Conservation (phyloP, 2,888 invertebrate genomes). For the Acholoe squamosa region DNA sequence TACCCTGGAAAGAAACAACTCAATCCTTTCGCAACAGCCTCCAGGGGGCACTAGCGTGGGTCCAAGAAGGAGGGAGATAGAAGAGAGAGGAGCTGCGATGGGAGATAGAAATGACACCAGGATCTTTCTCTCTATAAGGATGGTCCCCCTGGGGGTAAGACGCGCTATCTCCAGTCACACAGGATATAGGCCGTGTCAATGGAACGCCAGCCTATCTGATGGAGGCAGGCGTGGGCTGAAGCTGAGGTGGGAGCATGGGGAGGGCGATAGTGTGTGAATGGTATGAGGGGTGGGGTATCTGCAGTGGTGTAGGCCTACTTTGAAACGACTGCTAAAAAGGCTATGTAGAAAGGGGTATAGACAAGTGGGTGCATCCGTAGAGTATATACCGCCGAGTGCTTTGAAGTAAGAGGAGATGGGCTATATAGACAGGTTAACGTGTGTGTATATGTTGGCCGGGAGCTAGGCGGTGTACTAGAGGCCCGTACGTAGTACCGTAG, state of each 20-base stretch:
- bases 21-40: too few relatives aligned
- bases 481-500: neutral
- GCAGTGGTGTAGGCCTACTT: neutral
- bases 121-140: constrained; percentile 44
- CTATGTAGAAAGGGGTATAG: neutral
- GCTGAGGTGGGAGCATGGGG: neutral
- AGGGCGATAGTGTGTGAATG: neutral
- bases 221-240: neutral
- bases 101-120: constrained; percentile 32
- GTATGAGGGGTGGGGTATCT: neutral
- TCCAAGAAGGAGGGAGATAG: neutral
- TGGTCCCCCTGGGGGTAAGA: neutral
- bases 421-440: neutral
- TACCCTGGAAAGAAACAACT: too few relatives aligned
- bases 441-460: neutral
- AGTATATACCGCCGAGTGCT: neutral
- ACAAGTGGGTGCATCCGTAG: neutral
- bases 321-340: neutral
- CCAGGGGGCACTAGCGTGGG: neutral
- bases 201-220: constrained; percentile 21
- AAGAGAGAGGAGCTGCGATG: neutral
- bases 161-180: constrained; percentile 12
- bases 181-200: constrained; percentile 44
- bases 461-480: neutral
- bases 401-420: neutral